Evolutionary conservation across 2,113 vertebrate genomes (phyloP).

Genomic region (Caranx ignobilis): DNA sequence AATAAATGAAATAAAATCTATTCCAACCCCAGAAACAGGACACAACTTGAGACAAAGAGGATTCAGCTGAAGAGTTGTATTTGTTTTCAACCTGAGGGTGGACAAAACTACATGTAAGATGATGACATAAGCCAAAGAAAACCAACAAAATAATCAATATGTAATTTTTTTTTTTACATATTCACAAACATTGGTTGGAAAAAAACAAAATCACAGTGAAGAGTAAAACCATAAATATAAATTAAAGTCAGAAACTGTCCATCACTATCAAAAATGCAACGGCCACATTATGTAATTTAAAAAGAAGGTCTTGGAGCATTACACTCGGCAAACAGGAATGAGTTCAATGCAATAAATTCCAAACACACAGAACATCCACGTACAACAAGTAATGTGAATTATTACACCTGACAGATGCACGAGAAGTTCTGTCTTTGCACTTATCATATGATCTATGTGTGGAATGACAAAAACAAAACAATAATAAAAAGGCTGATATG

Average conservation of each 20-base stretch:
- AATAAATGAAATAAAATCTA: neutral
- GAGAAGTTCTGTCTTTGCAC: neutral
- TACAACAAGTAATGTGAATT: neutral
- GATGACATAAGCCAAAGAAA: neutral
- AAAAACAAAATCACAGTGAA: neutral
- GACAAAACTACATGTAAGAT: neutral
- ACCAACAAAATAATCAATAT: neutral
- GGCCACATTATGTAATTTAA: conserved; percentile 1
- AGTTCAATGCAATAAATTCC: neutral
- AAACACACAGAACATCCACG: conserved; percentile 2
- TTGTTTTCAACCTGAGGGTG: conserved; percentile 30
- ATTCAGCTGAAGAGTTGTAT: conserved; percentile 34
- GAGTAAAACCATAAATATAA: neutral
- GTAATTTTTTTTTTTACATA: conserved; percentile 4
- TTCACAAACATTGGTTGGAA: conserved; percentile 2
- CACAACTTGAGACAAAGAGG: neutral
- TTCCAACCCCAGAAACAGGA: neutral
- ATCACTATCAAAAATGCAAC: neutral
- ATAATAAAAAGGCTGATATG: neutral
- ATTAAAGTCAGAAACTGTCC: neutral
- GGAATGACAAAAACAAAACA: conserved; percentile 29
- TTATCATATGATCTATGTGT: neutral
- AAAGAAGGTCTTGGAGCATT: neutral
- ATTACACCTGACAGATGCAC: conserved; percentile 15
- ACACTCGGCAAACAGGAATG: conserved; percentile 10